Percentiles rank a stretch among this genome's conserved stretches.
These are phyloP conservation scores for Melieria picta DNA, from an alignment of 2,888 invertebrate species.

Conservation along the genomic window DNA sequence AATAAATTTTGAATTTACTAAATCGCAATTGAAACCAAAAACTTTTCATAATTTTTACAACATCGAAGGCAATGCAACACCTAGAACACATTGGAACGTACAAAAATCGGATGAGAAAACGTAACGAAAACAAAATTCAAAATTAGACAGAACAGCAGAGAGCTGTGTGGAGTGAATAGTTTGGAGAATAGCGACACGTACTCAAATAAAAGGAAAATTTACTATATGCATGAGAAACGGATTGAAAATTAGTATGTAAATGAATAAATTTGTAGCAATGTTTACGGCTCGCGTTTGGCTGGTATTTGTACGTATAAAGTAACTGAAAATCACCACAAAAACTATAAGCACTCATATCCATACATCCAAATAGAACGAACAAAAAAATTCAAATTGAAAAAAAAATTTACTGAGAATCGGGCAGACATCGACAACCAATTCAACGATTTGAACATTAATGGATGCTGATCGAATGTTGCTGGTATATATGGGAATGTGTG, in stretches of 20 bases:
- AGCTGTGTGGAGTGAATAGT: too few species aligned
- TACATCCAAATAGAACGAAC: conserved; percentile 12
- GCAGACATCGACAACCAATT: conserved; percentile 27
- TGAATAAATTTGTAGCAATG: too few species aligned
- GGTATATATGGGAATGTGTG: neutral
- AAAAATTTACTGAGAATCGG: neutral
- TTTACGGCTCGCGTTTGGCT: too few species aligned
- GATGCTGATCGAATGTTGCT: conserved; percentile 2
- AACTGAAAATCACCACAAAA: too few species aligned
- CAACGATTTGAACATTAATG: conserved; percentile 26
- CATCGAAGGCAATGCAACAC: conserved; percentile 46
- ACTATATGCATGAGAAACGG: too few species aligned
- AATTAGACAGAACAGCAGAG: too few species aligned
- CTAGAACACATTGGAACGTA: conserved; percentile 20
- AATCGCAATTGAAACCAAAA: too few species aligned
- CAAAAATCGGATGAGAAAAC: conserved; percentile 13
- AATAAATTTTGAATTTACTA: neutral
- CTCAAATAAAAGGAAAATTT: too few species aligned
- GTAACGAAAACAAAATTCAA: conserved; percentile 9
- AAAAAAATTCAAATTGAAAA: neutral
- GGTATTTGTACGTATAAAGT: too few species aligned
- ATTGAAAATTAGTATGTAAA: too few species aligned
- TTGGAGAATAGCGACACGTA: too few species aligned
- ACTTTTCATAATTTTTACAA: conserved; percentile 38
- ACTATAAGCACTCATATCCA: neutral